Evolutionary conservation across 2,113 vertebrate genomes (phyloP), one percentile per base, ranked within the genome.

Genomic region (Albula goreensis): DNA sequence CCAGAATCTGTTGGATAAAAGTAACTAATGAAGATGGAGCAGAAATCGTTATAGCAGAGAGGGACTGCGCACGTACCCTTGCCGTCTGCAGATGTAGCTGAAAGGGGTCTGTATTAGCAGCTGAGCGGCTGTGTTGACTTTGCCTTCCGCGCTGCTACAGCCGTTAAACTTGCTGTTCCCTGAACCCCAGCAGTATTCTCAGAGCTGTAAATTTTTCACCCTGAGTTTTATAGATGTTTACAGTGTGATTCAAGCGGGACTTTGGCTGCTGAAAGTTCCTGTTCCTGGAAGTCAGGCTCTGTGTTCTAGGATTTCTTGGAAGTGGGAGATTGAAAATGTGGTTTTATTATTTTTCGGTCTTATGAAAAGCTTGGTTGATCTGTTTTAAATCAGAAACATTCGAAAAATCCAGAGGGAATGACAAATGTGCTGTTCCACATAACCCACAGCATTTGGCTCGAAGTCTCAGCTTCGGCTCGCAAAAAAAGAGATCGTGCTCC

Each of bases 251-350:
- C 89, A 86, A 4, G 87, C 91, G 90, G 92, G 89, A 85, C 90
- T 93, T 94, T 96, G 96, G 94, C 94, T 93, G 88, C 88, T 50
- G 86, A 87, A 90, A 74, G 90, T 89, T 90, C 90, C 87, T 93
- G 90, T 96, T 96, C 95, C 94, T 96, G 96, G 95, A 96, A 97
- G 95, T 95, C 93, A 89, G 92, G 92, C 93, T 92, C 92, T 91
- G 92, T 93, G 94, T 95, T 94, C 94, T 93, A 94, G 92, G 93
- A 94, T 94, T 96, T 96, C 95, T 96, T 92, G 95, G 96, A 96
- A 96, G 92, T 50, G 81, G 88, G 85, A 92, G 94, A 95, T 94
- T 96, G 94, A 94, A 92, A 90, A 19, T 85, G 86, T 91, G 78
- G 90, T 92, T 93, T 92, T 88, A 87, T 92, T 93, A 93, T 95